Percentiles rank a stretch among this genome's conserved stretches.
phyloP scores from a whole-genome alignment of 1,140 invertebrate genomes.

The Pectinophora gossypiella region DNA sequence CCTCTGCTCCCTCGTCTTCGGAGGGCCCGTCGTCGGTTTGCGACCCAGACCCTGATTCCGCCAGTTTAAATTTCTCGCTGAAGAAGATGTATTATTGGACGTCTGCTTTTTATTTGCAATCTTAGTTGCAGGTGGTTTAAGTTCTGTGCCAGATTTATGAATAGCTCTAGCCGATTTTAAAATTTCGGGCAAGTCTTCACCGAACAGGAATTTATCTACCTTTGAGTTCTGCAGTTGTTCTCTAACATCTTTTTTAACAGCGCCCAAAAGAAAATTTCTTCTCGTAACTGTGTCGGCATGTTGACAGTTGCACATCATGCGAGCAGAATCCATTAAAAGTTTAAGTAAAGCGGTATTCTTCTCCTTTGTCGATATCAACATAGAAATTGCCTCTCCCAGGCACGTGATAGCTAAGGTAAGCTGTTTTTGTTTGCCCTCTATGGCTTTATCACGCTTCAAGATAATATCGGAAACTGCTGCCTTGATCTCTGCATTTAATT shows the following conservation, averaged over 20 bases:
- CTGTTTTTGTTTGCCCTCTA: background rate
- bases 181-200: slow-evolving; percentile 12
- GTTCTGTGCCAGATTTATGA: slow-evolving; percentile 15
- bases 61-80: slow-evolving; percentile 22
- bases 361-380: background rate
- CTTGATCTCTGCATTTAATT: background rate
- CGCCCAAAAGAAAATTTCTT: background rate
- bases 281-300: background rate
- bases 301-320: background rate
- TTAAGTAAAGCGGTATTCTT: background rate
- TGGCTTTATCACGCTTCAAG: background rate
- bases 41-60: background rate
- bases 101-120: slow-evolving; percentile 2
- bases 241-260: slow-evolving; percentile 21
- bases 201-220: slow-evolving; percentile 20
- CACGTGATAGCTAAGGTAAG: background rate
- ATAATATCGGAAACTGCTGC: background rate
- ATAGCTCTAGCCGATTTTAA: slow-evolving; percentile 23
- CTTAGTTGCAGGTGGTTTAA: slow-evolving; percentile 7
- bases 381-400: background rate
- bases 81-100: background rate
- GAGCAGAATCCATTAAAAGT: background rate
- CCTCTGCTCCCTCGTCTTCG: background rate
- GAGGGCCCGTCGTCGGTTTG: background rate
- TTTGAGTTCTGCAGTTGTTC: slow-evolving; percentile 17